These are phyloP conservation scores for Formica aserva DNA, from an alignment of 2,888 invertebrate genomes.

Conservation along the genomic window DNA sequence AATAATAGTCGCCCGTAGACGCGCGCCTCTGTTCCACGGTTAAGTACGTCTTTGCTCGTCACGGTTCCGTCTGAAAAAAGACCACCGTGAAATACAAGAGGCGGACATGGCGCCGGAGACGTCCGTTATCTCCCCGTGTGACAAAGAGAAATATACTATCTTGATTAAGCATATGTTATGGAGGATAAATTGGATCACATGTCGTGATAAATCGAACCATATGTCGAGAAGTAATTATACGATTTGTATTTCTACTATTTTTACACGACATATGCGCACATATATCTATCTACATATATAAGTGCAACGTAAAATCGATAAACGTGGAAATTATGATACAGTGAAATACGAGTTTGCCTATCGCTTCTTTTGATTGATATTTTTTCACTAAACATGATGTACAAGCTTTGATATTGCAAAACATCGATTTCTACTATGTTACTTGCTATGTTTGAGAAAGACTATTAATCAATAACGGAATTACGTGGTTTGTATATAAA, in stretches of 20 bases:
- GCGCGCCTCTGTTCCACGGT: constrained; percentile 47
- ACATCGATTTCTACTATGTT: background rate
- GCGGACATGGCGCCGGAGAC: constrained; percentile 17
- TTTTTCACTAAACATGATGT: background rate
- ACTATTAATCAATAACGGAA: background rate
- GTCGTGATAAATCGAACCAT: constrained; percentile 13
- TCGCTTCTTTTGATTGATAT: background rate
- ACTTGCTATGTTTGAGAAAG: background rate
- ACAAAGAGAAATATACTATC: constrained; percentile 11
- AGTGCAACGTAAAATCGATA: background rate
- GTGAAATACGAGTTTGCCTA: background rate
- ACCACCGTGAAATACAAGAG: constrained; percentile 61
- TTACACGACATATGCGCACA: no score
- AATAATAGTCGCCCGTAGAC: constrained; percentile 80
- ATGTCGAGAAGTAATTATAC: background rate
- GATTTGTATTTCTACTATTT: background rate
- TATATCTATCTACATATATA: background rate
- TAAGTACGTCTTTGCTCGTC: constrained; percentile 27
- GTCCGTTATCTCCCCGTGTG: background rate
- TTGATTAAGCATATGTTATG: background rate
- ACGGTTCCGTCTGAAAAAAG: constrained; percentile 36
- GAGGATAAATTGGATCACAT: background rate
- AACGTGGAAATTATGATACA: background rate
- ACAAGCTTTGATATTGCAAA: background rate
- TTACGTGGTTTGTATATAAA: background rate